Evolutionary conservation across 2,888 invertebrate species (phyloP).

Genomic region (Leptinotarsa juncta): DNA sequence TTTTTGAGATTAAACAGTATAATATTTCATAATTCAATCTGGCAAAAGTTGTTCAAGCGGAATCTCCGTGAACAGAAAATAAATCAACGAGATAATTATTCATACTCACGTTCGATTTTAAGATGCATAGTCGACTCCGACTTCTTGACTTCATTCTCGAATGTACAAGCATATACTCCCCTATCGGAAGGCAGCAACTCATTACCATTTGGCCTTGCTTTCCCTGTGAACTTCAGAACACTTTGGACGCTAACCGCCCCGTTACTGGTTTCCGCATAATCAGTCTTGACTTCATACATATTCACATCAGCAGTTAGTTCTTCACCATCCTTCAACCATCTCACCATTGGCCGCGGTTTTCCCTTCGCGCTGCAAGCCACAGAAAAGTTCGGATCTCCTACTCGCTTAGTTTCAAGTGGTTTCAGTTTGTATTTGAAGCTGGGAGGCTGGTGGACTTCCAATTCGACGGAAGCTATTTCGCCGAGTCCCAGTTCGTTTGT

Average conservation of each 20-base stretch:
- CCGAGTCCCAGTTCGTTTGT: conserved; percentile 90
- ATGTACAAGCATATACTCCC: conserved; percentile 88
- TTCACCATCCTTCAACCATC: conserved; percentile 88
- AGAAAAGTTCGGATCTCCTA: conserved; percentile 82
- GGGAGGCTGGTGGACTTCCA: conserved; percentile 91
- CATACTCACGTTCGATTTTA: conserved; percentile 85
- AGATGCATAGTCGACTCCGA: conserved; percentile 91
- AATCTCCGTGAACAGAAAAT: not conserved
- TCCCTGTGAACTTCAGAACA: conserved; percentile 83
- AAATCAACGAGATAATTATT: conserved; percentile 16
- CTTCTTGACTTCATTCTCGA: conserved; percentile 89
- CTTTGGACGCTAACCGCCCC: conserved; percentile 87
- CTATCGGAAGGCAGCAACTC: conserved; percentile 86
- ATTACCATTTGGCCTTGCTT: conserved; percentile 80
- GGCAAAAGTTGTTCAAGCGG: not conserved
- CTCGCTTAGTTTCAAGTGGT: conserved; percentile 79
- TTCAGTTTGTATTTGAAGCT: conserved; percentile 85
- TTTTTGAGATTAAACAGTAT: no score
- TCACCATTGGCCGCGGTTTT: conserved; percentile 85
- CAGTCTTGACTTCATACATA: conserved; percentile 84
- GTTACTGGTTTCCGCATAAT: conserved; percentile 81
- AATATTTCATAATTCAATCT: conserved; percentile 2
- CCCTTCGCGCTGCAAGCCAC: conserved; percentile 89
- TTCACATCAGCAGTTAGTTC: conserved; percentile 83
- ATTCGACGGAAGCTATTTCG: conserved; percentile 82